Conservation (phyloP, 2,797 vertebrate species). For the Rhincodon typus region DNA sequence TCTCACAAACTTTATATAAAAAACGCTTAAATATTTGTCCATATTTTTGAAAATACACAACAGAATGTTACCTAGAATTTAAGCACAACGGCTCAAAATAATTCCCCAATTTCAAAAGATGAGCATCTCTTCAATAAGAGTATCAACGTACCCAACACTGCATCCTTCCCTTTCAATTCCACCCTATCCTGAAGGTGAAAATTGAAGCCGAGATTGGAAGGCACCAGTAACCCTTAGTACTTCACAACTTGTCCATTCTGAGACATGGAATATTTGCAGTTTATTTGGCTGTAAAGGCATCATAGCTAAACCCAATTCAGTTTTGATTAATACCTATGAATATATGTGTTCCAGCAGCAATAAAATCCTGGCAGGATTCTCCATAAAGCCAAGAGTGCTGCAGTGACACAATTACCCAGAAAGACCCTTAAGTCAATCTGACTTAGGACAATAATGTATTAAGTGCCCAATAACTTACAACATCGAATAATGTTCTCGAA, state of each 20-base stretch:
- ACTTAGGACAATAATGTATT: not conserved
- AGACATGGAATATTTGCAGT: not conserved
- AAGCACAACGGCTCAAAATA: not conserved
- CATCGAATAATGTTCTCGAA: not conserved
- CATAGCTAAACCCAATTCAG: not conserved
- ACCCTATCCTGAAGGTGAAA: not conserved
- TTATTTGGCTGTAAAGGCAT: not conserved
- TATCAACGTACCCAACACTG: not conserved
- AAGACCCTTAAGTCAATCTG: not conserved
- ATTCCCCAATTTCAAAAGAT: not conserved
- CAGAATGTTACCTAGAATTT: not conserved
- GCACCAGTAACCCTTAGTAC: not conserved
- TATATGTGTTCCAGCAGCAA: not conserved
- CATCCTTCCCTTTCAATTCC: not conserved
- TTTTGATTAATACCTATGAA: not conserved
- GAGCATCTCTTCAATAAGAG: not conserved
- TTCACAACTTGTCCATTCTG: not conserved
- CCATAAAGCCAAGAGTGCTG: not conserved
- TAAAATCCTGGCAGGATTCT: not conserved
- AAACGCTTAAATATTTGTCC: not conserved
- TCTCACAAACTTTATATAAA: not conserved
- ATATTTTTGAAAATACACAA: not conserved
- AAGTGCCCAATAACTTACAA: not conserved
- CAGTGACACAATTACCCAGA: not conserved
- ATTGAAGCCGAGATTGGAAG: not conserved